Evolutionary conservation across 2,113 vertebrate species (phyloP).

Genomic region (Marmota flaviventris): DNA sequence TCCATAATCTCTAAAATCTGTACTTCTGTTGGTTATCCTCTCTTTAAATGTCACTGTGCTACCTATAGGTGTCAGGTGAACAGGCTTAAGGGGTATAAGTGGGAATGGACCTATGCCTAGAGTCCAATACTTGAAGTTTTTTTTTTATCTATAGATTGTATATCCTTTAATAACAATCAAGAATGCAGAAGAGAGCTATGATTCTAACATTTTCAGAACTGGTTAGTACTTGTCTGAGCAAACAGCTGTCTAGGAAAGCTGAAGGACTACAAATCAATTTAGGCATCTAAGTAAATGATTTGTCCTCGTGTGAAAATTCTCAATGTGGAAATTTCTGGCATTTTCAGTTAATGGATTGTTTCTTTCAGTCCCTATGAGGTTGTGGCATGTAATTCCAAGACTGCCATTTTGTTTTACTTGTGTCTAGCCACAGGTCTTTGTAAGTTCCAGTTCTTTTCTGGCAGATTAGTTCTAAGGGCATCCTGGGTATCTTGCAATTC

Average conservation of each 20-base stretch:
- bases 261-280: background rate
- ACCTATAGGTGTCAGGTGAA: background rate
- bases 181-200: background rate
- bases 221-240: background rate
- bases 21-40: background rate
- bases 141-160: background rate
- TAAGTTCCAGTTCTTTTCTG: background rate
- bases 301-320: constrained; percentile 35
- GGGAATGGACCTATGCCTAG: background rate
- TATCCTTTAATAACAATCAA: background rate
- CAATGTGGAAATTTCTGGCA: background rate
- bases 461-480: constrained; percentile 1
- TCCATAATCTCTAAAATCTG: background rate
- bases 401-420: constrained; percentile 24
- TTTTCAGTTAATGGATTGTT: background rate
- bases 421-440: background rate
- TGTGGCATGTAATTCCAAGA: background rate
- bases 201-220: background rate
- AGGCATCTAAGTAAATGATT: background rate
- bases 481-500: background rate
- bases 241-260: constrained; percentile 9
- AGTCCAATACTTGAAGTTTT: constrained; percentile 21
- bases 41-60: background rate
- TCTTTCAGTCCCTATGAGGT: background rate
- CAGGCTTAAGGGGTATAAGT: background rate